Percentiles rank a stretch among this genome's conserved stretches.
Conservation (phyloP, 2,113 vertebrate genomes). For the Rhea pennata region DNA sequence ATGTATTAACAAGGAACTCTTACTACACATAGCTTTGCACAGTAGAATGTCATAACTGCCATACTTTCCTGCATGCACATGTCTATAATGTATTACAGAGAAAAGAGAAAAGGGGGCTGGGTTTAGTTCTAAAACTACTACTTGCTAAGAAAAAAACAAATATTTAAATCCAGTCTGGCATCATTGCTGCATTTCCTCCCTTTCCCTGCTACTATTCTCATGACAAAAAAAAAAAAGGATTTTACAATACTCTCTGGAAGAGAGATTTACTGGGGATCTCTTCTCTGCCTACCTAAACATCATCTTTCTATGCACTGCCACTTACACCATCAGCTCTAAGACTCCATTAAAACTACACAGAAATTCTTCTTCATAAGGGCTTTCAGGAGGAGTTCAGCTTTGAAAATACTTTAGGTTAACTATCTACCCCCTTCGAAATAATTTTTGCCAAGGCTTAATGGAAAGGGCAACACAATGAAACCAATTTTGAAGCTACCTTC, state of each 20-base stretch:
- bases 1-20: not conserved
- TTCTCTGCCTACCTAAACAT: not conserved
- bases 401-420: not conserved
- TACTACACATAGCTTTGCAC: not conserved
- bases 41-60: not conserved
- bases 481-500: not conserved
- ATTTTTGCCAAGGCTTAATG: not conserved
- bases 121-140: not conserved
- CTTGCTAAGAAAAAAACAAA: not conserved
- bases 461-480: not conserved
- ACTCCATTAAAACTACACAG: not conserved
- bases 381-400: not conserved
- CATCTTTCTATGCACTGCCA: not conserved
- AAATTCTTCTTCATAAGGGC: not conserved
- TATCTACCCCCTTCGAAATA: not conserved
- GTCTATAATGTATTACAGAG: not conserved
- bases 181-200: not conserved
- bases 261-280: not conserved
- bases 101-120: not conserved
- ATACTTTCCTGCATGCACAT: not conserved
- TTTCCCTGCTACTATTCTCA: not conserved
- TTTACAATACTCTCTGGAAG: not conserved
- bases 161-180: not conserved
- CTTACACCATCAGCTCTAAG: not conserved
- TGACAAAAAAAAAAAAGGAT: not conserved